phyloP scores from a whole-genome alignment of 2,113 vertebrate genomes.

The Pao palembangensis region DNA sequence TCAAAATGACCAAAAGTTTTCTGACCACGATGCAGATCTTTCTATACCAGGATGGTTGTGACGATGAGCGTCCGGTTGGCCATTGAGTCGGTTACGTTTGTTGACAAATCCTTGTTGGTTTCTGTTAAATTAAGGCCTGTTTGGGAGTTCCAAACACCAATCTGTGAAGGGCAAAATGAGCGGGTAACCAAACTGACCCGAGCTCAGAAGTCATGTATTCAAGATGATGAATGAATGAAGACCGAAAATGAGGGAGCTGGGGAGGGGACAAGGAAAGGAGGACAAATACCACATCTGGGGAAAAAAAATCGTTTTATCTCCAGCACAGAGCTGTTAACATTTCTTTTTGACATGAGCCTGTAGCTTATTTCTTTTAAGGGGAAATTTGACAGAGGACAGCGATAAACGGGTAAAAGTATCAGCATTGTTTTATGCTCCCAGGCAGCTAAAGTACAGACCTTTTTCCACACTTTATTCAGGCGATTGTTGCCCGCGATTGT shows the following conservation, averaged over 20 bases:
- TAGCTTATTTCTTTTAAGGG: constrained; percentile 1
- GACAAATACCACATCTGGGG: constrained; percentile 3
- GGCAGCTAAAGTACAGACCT: constrained; percentile 84
- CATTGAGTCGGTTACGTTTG: constrained; percentile 88
- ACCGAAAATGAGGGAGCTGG: constrained; percentile 2
- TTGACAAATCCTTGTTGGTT: constrained; percentile 81
- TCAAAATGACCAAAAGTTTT: neutral
- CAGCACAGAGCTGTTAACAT: constrained; percentile 20
- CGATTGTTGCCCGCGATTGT: constrained; percentile 78
- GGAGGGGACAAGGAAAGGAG: constrained; percentile 1
- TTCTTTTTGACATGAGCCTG: constrained; percentile 18
- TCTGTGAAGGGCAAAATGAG: constrained; percentile 68
- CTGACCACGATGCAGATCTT: neutral
- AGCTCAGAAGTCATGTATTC: neutral
- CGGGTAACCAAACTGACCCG: neutral
- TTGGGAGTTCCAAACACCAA: constrained; percentile 95
- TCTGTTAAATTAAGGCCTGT: constrained; percentile 94
- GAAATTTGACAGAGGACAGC: constrained; percentile 31
- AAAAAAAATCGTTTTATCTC: neutral
- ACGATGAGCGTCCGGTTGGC: constrained; percentile 93
- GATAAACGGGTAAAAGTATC: constrained; percentile 1
- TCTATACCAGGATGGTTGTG: constrained; percentile 88
- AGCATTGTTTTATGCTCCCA: constrained; percentile 26
- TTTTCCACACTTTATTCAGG: constrained; percentile 95
- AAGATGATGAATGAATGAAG: neutral